Base-by-base conservation (phyloP, 2,797 vertebrate genomes). In the Hozukius guyotensis region DNA sequence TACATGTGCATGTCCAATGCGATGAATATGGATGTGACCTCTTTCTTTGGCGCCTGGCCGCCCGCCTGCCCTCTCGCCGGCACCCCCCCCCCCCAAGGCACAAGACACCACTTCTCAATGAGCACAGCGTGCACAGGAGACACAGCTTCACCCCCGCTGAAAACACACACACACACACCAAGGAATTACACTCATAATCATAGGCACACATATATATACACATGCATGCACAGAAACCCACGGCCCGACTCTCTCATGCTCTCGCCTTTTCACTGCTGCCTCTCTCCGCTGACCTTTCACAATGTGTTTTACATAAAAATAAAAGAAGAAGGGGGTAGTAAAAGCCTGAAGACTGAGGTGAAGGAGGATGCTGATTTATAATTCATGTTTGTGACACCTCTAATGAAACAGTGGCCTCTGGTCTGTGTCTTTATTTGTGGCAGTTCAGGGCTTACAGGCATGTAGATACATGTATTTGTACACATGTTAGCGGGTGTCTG, bases 1-100 rank as follows among this genome's bases (percentile, higher is more conserved):
- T 97, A 97, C 97, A 97, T 97, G 97, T 97, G 97, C 97, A 97
- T 96, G 97, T 97, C 97, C 96, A 96, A 98, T 96, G 95, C 96
- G 95, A 98, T 99, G 97, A 99, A 99, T 99, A 99, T 99, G 97
- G 95, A 99, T 99, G 97, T 98, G 97, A 98, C 98, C 98, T 97
- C 97, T 96, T 99, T 97, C 96, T 94, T 95, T 95, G 96, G 96
- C 93, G 95, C 96, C 97, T 96, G 96, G 92, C 82, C 63, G 87
- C 87, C 87, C 36, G 87, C 83, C 86, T 96, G 96, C 92, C 97
- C 96, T 96, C 94, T 97, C 92, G 91, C 92, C 92, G 90, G 77
- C 77, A 89, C 93, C 95, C 95, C n/a, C n/a, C 90, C 90, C 93
- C 96, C 95, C 20, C 16, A 22, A 93, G 97, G 97, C 96, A 96